Percentiles rank a stretch among this genome's conserved stretches.
phyloP scores from a whole-genome alignment of 2,797 vertebrate genomes.

The Sebastes hopkinsi region DNA sequence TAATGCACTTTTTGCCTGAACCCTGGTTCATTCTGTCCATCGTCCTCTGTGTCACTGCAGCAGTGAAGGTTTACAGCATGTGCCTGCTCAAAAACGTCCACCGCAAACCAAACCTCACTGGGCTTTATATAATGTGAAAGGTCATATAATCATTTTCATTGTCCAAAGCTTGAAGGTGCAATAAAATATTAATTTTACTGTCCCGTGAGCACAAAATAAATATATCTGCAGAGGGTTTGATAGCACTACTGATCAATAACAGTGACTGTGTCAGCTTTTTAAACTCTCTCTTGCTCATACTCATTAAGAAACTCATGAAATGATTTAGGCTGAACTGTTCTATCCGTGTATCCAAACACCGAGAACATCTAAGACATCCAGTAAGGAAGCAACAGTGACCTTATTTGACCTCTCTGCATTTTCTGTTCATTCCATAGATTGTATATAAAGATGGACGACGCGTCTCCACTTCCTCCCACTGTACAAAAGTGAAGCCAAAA shows the following conservation, averaged over 20 bases:
- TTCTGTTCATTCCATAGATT: neutral
- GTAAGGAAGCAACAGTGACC: neutral
- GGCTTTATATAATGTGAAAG: conserved; percentile 23
- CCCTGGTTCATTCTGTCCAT: neutral
- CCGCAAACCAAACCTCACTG: conserved; percentile 35
- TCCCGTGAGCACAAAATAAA: conserved; percentile 36
- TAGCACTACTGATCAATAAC: conserved; percentile 58
- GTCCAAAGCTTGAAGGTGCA: conserved; percentile 40
- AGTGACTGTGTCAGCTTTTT: conserved; percentile 30
- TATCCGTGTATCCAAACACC: neutral
- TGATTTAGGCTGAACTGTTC: conserved; percentile 5
- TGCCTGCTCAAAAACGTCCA: neutral
- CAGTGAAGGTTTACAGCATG: conserved; percentile 11
- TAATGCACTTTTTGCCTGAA: neutral
- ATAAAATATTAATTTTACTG: conserved; percentile 59
- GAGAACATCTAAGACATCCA: neutral
- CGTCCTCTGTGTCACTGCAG: conserved; percentile 7
- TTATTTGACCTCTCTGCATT: neutral
- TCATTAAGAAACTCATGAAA: conserved; percentile 40
- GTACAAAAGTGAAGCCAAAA: too few species aligned
- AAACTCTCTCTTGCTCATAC: conserved; percentile 1
- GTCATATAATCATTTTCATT: conserved; percentile 50
- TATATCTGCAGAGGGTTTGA: conserved; percentile 54
- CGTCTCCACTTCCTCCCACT: too few species aligned
- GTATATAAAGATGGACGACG: too few species aligned